Evolutionary conservation across 2,888 invertebrate genomes (phyloP).

Genomic region (Drosophila quinaria): DNA sequence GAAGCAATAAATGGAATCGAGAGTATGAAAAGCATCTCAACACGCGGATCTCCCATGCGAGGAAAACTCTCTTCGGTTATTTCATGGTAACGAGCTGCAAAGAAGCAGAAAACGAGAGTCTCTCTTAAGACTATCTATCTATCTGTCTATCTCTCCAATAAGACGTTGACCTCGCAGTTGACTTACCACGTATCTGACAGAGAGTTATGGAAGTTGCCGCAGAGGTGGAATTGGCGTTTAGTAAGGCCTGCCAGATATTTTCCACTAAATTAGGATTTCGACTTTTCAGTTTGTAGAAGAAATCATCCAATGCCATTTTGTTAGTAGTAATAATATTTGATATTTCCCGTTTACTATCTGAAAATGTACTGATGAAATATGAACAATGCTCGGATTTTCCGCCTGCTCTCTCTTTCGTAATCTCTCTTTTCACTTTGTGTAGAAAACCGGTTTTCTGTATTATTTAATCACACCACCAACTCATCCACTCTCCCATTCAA

Average conservation of each 20-base stretch:
- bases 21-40: constrained; percentile 58
- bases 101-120: not conserved
- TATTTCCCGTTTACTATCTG: constrained; percentile 9
- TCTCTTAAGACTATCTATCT: too few species aligned
- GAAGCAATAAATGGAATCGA: constrained; percentile 54
- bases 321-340: not conserved
- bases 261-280: constrained; percentile 38
- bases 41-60: constrained; percentile 44
- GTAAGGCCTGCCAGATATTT: constrained; percentile 39
- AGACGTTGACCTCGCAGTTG: not conserved
- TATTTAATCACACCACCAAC: not conserved
- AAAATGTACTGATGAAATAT: constrained; percentile 25
- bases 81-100: constrained; percentile 45
- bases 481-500: not conserved
- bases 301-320: constrained; percentile 43
- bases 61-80: constrained; percentile 56
- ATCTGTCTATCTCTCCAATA: not conserved
- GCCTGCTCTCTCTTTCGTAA: not conserved
- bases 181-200: constrained; percentile 63
- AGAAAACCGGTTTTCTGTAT: constrained; percentile 4
- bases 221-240: constrained; percentile 28
- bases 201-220: constrained; percentile 54
- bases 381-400: constrained; percentile 7
- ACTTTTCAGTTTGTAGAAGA: constrained; percentile 43
- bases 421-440: constrained; percentile 1